phyloP scores from a whole-genome alignment of 2,888 invertebrate species.

The Acanthosepion pharaonis region DNA sequence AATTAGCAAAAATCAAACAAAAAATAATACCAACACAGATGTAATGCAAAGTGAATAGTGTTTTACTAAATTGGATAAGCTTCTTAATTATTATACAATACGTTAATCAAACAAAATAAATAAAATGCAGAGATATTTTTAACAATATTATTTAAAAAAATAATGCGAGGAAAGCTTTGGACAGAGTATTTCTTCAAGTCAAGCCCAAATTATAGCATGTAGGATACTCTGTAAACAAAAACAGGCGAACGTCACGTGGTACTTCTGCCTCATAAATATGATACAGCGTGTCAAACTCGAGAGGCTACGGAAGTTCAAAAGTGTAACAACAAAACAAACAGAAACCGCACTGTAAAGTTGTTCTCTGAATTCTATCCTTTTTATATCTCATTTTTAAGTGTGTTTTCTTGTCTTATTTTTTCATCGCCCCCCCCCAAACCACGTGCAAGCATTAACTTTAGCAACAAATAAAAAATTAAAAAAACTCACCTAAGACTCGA shows the following conservation, averaged over 20 bases:
- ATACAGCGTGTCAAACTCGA: constrained; percentile 6
- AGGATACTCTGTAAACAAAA: not conserved
- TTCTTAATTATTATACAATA: no score
- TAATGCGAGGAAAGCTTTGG: no score
- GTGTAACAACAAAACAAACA: not conserved
- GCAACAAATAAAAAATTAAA: not conserved
- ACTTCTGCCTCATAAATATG: not conserved
- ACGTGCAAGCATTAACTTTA: not conserved
- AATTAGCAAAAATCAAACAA: no score
- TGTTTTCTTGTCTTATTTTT: not conserved
- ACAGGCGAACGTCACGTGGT: not conserved
- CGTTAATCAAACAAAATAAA: not conserved
- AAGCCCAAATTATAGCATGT: not conserved
- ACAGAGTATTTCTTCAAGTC: not conserved
- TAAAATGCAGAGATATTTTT: not conserved
- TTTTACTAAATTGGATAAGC: no score
- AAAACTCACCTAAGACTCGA: not conserved
- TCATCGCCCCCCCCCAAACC: not conserved
- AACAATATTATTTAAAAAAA: not conserved
- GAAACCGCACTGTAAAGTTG: not conserved
- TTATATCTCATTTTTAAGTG: not conserved
- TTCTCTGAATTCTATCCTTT: not conserved
- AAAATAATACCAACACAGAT: no score
- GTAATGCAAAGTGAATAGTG: no score
- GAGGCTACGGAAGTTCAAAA: not conserved